Evolutionary conservation across 2,888 invertebrate species (phyloP).

Genomic region (Venusia cambrica): DNA sequence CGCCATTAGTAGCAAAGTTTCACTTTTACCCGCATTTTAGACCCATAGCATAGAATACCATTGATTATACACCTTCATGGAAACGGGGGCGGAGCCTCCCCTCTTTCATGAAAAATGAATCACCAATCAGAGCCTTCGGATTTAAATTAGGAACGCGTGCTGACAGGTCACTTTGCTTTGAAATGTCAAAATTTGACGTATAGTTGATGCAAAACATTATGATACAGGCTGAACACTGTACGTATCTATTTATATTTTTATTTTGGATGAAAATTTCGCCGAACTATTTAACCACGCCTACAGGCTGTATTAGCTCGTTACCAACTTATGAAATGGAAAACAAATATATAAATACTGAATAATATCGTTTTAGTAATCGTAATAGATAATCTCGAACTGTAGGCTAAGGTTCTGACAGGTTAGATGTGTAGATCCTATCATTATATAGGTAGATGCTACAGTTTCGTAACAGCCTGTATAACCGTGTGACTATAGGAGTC

Average conservation of each 20-base stretch:
- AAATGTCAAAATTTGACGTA: slow-evolving; percentile 64
- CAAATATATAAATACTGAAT: no score
- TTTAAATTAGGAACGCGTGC: slow-evolving; percentile 65
- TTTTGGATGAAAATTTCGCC: no score
- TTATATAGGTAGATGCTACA: no score
- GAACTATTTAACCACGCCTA: no score
- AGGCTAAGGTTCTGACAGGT: no score
- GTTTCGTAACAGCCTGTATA: slow-evolving; percentile 8
- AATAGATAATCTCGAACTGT: no score
- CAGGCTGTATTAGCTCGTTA: no score
- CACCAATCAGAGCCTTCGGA: slow-evolving; percentile 47
- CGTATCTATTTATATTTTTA: slow-evolving; percentile 1
- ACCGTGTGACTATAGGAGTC: slow-evolving; percentile 13
- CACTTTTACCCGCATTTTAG: slow-evolving; percentile 14
- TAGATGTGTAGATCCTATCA: no score
- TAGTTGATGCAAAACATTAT: slow-evolving; percentile 51
- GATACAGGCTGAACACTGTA: slow-evolving; percentile 52
- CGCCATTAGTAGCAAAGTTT: slow-evolving; percentile 9
- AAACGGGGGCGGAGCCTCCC: slow-evolving; percentile 40
- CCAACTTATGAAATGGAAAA: no score
- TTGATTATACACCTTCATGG: slow-evolving; percentile 15
- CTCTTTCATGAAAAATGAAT: slow-evolving; percentile 28
- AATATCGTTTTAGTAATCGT: no score
- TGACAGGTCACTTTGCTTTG: slow-evolving; percentile 53
- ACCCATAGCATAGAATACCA: slow-evolving; percentile 9